Conservation (phyloP, 2,797 vertebrate genomes). For the Chiroxiphia lanceolata region DNA sequence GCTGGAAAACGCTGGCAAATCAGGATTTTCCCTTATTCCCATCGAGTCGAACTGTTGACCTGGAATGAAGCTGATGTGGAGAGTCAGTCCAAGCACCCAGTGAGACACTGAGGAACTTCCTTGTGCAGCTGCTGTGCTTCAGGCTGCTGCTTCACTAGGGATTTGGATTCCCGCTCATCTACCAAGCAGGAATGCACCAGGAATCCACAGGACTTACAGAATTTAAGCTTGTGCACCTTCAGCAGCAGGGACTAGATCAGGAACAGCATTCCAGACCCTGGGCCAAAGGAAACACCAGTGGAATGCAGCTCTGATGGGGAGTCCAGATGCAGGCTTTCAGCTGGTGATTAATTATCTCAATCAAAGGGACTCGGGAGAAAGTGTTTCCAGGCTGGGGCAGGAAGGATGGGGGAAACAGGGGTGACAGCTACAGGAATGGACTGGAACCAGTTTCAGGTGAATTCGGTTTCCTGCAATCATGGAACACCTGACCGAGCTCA, state of each 20-base stretch:
- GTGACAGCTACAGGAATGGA: background rate
- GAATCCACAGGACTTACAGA: background rate
- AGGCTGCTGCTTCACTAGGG: background rate
- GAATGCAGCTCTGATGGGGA: background rate
- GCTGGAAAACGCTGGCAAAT: background rate
- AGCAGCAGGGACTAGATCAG: background rate
- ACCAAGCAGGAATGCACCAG: background rate
- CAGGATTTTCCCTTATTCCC: background rate
- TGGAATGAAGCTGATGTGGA: background rate
- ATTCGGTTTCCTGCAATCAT: background rate
- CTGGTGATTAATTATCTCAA: background rate
- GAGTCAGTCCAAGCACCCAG: background rate
- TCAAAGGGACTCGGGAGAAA: background rate
- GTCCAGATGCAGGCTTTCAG: background rate
- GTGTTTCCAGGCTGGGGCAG: background rate
- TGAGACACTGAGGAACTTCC: background rate
- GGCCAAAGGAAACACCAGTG: background rate
- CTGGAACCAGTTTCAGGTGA: background rate
- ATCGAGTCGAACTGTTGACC: fast-evolving
- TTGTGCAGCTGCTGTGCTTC: background rate
- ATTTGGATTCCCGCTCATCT: background rate
- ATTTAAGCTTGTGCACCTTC: background rate
- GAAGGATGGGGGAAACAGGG: background rate
- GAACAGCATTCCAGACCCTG: background rate
- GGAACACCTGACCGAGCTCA: background rate